phyloP scores from a whole-genome alignment of 2,888 invertebrate genomes.

The Microchrysa polita region DNA sequence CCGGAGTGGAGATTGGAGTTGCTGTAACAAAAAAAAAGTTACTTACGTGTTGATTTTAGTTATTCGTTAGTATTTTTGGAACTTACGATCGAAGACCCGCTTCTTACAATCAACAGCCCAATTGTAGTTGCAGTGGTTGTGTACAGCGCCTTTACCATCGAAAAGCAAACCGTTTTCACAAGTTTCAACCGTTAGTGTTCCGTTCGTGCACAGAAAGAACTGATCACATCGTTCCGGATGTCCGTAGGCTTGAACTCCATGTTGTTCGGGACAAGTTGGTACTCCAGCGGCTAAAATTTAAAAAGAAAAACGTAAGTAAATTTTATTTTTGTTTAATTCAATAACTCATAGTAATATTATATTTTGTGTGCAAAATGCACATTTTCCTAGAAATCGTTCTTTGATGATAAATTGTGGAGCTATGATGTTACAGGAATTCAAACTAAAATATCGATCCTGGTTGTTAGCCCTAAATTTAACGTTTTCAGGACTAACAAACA shows the following conservation, averaged over 20 bases:
- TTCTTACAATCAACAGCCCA: conserved; percentile 91
- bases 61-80: conserved; percentile 19
- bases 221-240: conserved; percentile 89
- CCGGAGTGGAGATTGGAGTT: conserved; percentile 80
- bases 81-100: conserved; percentile 82
- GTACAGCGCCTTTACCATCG: conserved; percentile 88
- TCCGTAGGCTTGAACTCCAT: conserved; percentile 84
- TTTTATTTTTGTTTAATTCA: no score
- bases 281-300: conserved; percentile 70
- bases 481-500: no score
- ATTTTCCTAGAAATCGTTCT: no score
- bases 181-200: conserved; percentile 86
- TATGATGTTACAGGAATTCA: no score
- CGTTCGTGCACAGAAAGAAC: conserved; percentile 92
- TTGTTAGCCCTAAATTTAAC: no score
- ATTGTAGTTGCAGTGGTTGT: conserved; percentile 93
- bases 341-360: no score
- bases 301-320: no score
- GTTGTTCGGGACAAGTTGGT: conserved; percentile 82
- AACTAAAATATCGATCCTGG: no score
- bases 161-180: conserved; percentile 93
- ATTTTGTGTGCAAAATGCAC: no score
- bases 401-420: no score
- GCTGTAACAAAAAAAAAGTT: conserved; percentile 67
- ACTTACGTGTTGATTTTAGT: background rate